Conservation (phyloP, 2,888 invertebrate species). For the Ophioninae sp. region DNA sequence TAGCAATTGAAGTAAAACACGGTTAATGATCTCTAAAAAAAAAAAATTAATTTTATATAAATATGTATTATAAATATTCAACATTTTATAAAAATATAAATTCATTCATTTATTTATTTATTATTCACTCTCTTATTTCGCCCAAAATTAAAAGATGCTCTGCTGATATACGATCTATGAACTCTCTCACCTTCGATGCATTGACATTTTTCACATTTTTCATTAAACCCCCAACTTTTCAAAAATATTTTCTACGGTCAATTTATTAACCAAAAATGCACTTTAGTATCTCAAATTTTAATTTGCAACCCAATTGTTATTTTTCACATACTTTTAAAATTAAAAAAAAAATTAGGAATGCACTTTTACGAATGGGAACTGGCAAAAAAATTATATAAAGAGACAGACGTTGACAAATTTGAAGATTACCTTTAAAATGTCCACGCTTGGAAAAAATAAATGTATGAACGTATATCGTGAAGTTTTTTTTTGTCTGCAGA, state of each 20-base stretch:
- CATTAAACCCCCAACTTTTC: not conserved
- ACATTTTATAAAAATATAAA: too few species aligned
- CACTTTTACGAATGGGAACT: not conserved
- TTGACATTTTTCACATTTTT: not conserved
- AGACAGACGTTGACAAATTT: not conserved
- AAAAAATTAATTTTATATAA: too few species aligned
- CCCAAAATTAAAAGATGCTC: not conserved
- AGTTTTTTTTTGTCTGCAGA: constrained; percentile 35
- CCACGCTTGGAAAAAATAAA: not conserved
- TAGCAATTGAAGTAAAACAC: not conserved
- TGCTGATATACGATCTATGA: not conserved
- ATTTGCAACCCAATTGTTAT: too few species aligned
- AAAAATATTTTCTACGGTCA: too few species aligned
- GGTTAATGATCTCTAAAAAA: too few species aligned
- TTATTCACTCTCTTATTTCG: not conserved
- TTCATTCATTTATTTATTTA: not conserved
- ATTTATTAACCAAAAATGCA: too few species aligned
- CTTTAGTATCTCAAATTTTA: too few species aligned
- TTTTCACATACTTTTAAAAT: not conserved
- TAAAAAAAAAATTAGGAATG: constrained; percentile 6
- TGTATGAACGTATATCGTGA: constrained; percentile 23
- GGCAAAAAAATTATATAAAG: not conserved
- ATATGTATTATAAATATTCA: too few species aligned
- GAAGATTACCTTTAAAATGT: not conserved
- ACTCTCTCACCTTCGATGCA: not conserved